Evolutionary conservation across 2,113 vertebrate genomes (phyloP).

Genomic region (Lanius collurio): DNA sequence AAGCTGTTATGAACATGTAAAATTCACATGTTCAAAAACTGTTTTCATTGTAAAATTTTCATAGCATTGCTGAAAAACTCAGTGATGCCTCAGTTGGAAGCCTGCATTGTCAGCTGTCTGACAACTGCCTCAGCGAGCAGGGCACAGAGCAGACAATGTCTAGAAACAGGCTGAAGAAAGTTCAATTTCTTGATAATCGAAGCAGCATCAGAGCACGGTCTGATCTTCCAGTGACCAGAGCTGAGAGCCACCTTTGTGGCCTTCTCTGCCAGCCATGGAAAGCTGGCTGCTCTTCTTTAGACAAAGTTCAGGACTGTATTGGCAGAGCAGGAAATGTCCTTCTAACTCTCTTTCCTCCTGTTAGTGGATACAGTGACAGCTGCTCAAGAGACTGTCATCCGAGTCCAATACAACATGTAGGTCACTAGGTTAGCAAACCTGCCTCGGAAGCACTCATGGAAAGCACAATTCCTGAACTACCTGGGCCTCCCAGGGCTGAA

Average conservation of each 20-base stretch:
- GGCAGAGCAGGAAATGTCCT: background rate
- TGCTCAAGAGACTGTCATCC: background rate
- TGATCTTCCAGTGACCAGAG: background rate
- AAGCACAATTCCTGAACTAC: background rate
- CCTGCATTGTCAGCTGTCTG: background rate
- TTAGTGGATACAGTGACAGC: background rate
- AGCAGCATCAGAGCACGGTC: background rate
- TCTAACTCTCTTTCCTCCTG: background rate
- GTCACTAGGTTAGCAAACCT: conserved; percentile 15
- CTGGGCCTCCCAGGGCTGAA: background rate
- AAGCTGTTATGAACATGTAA: rapidly evolving
- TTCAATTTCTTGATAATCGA: background rate
- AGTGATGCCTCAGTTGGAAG: background rate
- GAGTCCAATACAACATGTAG: background rate
- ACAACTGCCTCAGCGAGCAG: background rate
- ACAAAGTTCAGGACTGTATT: background rate
- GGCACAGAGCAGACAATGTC: background rate
- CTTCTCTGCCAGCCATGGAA: background rate
- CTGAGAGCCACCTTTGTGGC: background rate
- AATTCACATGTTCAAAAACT: background rate
- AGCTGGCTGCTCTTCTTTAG: background rate
- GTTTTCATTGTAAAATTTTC: background rate
- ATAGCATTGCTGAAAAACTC: background rate
- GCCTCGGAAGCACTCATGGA: rapidly evolving
- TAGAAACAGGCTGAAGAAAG: background rate